Evolutionary conservation across 2,797 vertebrate species (phyloP), one percentile per base, ranked within the genome.

Genomic region (Crypturellus tataupa): DNA sequence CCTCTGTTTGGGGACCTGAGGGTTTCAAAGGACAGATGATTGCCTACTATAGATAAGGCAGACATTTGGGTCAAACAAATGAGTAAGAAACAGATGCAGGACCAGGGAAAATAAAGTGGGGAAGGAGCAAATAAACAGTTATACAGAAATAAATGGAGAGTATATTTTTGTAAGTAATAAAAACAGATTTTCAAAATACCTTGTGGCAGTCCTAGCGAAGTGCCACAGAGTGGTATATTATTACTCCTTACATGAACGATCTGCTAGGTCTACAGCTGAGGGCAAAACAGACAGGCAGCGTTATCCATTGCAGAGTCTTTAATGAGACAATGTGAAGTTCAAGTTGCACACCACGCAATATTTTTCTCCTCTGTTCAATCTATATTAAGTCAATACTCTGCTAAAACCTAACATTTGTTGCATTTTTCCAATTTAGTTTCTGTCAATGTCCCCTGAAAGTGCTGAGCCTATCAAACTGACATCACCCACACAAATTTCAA

Each of bases 401-500:
- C 97, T 96, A 95, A 96, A 98, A 95, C 94, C 97, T 85, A 90
- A 95, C 97, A 96, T 97, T 97, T 93, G 96, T 85, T 97, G 96
- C 95, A 91, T 97, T 98, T 95, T 98, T 98, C 95, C 97, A 97
- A 97, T 97, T 97, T 98, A 85, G 76, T 95, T 96, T 95, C 97
- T 97, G 97, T 97, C 96, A 87, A 96, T 97, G 97, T 83, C 94
- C 89, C 95, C 95, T 97, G 78, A 95, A 98, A 97, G 93, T 95
- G 97, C 97, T 97, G 98, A 98, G 96, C 91, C 79, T 90, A 95
- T 97, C 97, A 96, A 95, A 95, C 78, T 39, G 44, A 75, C 95
- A 95, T 90, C 94, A 88, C 97, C 96, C 96, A 94, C 95, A 91
- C 95, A 89, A 93, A 96, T 97, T 96, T 96, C 97, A 96, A 95